Base-by-base conservation (phyloP, 2,888 invertebrate genomes). In the Melanostoma mellinum region DNA sequence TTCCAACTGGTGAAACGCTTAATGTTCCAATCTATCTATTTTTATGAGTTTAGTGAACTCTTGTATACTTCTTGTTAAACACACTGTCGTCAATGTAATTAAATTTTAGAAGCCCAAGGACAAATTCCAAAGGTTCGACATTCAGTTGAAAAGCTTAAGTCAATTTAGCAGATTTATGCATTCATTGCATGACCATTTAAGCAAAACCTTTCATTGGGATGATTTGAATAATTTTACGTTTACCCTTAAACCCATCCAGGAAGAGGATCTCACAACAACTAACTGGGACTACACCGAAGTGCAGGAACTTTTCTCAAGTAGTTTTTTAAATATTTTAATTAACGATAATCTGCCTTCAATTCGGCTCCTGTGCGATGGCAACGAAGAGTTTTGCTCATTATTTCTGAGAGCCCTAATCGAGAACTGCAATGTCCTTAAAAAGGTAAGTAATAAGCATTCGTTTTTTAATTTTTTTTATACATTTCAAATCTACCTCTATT, bases 321-420 rank as follows among this genome's bases (percentile, higher is more conserved):
- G 68, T 67, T 87, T 87, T 88, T 86, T 89, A 87, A 89, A 89
- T 88, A 88, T 90, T 87, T 88, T 90, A 89, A 89, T 90, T 88
- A 88, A 88, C 86, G 89, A 89, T 87, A 88, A 89, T 88, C 89
- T 89, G 87, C 87, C 88, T 86, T 90, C 89, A 86, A 88, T 90
- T 87, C 87, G 89, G 87, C 87, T 88, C 86, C 87, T 90, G 73
- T 89, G 89, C 86, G 88, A 89, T 87, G 88, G 87, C 87, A 88
- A 88, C 86, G 87, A 88, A 60, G 88, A 89, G 86, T 88, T 88
- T 87, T 88, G 88, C 88, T 89, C 89, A 87, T 88, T 89, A 88
- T 87, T 89, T 87, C 87, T 87, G 85, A 86, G 87, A 84, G 88
- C 89, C 81, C 84, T 90, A 87, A 87, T 89, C 73, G 87, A 87